Conservation (phyloP, 2,888 invertebrate species). For the Apodemia zela region DNA sequence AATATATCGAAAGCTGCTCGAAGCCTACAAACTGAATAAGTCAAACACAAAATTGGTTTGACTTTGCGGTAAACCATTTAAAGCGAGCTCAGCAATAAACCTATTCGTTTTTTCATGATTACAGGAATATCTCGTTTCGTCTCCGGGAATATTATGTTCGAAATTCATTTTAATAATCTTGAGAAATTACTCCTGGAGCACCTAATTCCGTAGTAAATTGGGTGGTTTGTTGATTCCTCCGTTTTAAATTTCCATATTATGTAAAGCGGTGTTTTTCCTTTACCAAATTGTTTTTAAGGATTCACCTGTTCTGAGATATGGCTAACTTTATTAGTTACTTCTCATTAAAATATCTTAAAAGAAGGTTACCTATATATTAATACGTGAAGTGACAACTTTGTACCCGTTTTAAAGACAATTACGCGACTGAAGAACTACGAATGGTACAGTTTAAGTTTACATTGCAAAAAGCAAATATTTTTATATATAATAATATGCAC, state of each 20-base stretch:
- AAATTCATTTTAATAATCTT: constrained; percentile 19
- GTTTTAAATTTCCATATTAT: constrained; percentile 6
- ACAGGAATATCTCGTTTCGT: constrained; percentile 17
- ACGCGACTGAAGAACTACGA: no score
- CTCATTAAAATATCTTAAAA: no score
- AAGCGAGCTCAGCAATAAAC: constrained; percentile 12
- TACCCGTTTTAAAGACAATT: no score
- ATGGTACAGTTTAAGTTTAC: no score
- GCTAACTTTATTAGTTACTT: no score
- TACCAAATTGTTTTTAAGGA: no score
- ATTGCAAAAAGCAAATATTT: no score
- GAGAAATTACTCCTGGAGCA: constrained; percentile 16
- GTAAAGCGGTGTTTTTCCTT: neutral
- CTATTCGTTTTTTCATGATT: constrained; percentile 14
- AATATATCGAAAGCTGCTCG: neutral
- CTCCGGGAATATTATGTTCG: constrained; percentile 13
- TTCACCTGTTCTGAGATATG: no score
- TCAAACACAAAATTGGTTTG: constrained; percentile 8
- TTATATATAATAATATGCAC: no score
- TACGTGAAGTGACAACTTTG: no score
- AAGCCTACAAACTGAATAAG: neutral
- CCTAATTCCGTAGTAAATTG: constrained; percentile 15
- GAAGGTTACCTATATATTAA: no score
- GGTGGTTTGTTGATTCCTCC: constrained; percentile 10
- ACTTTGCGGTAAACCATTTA: constrained; percentile 7